A percentile compares a stretch with the other conserved stretches of the same genome.
Evolutionary conservation across 92 coral and sea anemone genomes (phyloP).

Genomic region (Umimayanthus chanpuru): DNA sequence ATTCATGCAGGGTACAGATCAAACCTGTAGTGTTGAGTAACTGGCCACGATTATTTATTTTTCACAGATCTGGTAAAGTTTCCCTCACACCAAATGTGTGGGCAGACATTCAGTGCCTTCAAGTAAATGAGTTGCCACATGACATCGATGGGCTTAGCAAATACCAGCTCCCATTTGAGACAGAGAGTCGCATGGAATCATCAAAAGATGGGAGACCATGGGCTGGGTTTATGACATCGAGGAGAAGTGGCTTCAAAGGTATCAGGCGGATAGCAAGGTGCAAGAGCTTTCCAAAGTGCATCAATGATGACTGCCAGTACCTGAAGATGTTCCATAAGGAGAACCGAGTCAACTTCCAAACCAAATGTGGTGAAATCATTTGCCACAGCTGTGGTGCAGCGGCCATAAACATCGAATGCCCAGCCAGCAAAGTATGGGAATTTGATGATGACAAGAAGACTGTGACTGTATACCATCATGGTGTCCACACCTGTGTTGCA

Average conservation of each 20-base stretch:
- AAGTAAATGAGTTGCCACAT: slow-evolving; percentile 63
- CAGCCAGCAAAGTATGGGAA: slow-evolving; percentile 71
- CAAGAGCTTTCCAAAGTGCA: slow-evolving; percentile 65
- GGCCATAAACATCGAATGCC: slow-evolving; percentile 45
- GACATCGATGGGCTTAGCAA: slow-evolving; percentile 62
- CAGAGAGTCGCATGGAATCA: slow-evolving; percentile 59
- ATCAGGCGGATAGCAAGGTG: slow-evolving; percentile 62
- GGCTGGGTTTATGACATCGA: slow-evolving; percentile 70
- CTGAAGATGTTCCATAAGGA: slow-evolving; percentile 48
- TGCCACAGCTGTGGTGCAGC: slow-evolving; percentile 67
- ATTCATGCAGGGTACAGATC: too few species aligned
- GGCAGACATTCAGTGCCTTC: too few species aligned
- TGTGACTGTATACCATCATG: slow-evolving; percentile 63
- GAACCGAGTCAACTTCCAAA: slow-evolving; percentile 59
- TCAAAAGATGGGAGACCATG: slow-evolving; percentile 71
- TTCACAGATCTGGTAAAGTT: too few species aligned
- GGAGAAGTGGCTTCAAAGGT: slow-evolving; percentile 65
- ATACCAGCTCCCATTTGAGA: slow-evolving; percentile 55
- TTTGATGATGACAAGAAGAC: slow-evolving; percentile 44
- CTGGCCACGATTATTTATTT: too few species aligned
- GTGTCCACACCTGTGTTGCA: slow-evolving; percentile 63
- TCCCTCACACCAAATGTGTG: too few species aligned
- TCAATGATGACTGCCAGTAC: slow-evolving; percentile 54
- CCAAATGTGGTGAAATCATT: slow-evolving; percentile 34
- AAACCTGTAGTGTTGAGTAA: too few species aligned